These are phyloP conservation scores for Leucozona laternaria DNA, from an alignment of 2,888 invertebrate species.

Conservation along the genomic window DNA sequence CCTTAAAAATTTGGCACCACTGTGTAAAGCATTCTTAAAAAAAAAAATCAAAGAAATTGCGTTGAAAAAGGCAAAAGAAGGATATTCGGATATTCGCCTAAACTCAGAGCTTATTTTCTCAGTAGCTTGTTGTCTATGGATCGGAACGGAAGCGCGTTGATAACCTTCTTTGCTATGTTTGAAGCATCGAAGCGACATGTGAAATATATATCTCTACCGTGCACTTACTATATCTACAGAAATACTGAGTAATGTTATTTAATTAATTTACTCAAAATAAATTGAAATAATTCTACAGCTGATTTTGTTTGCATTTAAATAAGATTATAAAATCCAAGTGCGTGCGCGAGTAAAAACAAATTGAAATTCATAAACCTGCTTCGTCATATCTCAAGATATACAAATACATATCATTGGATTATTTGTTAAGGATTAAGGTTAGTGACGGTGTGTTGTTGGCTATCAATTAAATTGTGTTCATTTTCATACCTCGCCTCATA, in stretches of 20 bases:
- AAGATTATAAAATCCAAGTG: neutral
- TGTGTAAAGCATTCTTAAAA: neutral
- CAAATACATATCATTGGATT: constrained; percentile 32
- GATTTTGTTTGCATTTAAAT: neutral
- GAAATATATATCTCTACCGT: constrained; percentile 44
- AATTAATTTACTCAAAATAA: constrained; percentile 36
- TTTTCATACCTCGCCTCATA: constrained; percentile 3
- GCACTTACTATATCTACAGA: constrained; percentile 16
- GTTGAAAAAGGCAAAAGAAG: constrained; percentile 47
- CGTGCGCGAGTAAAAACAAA: neutral
- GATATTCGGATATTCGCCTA: constrained; percentile 31
- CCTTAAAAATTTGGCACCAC: constrained; percentile 17
- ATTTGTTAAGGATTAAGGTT: constrained; percentile 62
- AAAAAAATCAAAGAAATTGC: neutral
- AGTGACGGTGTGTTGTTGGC: constrained; percentile 37
- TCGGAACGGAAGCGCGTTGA: constrained; percentile 52
- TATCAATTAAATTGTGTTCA: constrained; percentile 52
- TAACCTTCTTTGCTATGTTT: constrained; percentile 33
- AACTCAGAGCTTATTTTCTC: constrained; percentile 45
- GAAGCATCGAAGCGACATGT: constrained; percentile 50
- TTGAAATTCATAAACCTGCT: neutral
- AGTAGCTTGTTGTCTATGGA: constrained; percentile 58
- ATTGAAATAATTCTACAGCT: constrained; percentile 5
- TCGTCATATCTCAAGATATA: neutral
- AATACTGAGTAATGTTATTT: constrained; percentile 55